phyloP scores from a whole-genome alignment of 2,797 vertebrate genomes.

The Picus viridis region DNA sequence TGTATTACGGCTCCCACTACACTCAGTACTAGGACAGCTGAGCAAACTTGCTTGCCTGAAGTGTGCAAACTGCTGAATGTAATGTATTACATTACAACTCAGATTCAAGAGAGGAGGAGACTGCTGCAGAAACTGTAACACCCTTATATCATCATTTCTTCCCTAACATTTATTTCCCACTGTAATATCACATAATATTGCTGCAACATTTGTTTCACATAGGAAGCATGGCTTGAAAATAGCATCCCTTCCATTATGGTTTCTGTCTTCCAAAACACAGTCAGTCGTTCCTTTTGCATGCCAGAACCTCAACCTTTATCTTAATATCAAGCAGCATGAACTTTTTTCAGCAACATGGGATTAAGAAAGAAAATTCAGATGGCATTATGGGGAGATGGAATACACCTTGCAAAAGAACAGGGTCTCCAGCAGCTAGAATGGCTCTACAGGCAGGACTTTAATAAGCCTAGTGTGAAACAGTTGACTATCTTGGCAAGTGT shows the following conservation, averaged over 20 bases:
- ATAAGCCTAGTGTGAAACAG: not conserved
- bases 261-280: not conserved
- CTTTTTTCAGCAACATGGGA: not conserved
- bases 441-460: not conserved
- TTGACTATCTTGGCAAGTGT: not conserved
- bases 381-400: rapidly evolving
- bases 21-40: not conserved
- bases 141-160: not conserved
- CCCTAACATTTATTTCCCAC: not conserved
- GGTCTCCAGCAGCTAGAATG: not conserved
- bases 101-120: not conserved
- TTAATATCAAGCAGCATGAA: not conserved
- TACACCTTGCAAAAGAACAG: not conserved
- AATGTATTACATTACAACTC: not conserved
- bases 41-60: not conserved
- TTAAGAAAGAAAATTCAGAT: not conserved
- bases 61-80: not conserved
- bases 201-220: not conserved
- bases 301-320: not conserved
- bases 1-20: not conserved
- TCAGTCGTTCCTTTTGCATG: not conserved
- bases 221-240: not conserved
- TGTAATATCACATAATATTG: not conserved
- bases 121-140: not conserved
- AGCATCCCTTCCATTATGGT: not conserved